A percentile compares a stretch with the other conserved stretches of the same genome.
These are phyloP conservation scores for Oreochromis tanganicae DNA, from an alignment of 2,113 vertebrate species.

Conservation along the genomic window DNA sequence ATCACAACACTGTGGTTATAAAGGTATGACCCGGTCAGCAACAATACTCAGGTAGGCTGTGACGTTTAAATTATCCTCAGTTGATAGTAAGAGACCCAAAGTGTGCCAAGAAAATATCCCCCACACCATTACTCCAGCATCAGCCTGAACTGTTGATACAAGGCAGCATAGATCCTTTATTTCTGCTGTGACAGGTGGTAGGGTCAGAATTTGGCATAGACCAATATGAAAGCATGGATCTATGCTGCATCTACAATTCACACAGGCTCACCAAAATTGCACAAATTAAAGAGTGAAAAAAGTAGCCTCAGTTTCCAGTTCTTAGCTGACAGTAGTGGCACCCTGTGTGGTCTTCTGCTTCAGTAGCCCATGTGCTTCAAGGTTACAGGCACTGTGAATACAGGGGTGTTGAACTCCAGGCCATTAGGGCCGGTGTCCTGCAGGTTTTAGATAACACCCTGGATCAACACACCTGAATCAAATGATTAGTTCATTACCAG, in stretches of 20 bases:
- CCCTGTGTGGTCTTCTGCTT: background rate
- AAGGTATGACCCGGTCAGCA: background rate
- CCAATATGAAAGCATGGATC: background rate
- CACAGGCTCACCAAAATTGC: no score
- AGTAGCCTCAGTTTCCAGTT: background rate
- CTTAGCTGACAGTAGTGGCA: background rate
- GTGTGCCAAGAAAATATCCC: background rate
- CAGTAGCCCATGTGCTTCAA: background rate
- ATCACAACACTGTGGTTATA: background rate
- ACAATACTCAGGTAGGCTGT: background rate
- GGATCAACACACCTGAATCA: no score
- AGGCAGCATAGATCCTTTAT: background rate
- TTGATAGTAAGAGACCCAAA: background rate
- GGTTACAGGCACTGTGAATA: background rate
- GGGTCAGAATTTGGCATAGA: rapidly evolving
- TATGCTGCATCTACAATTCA: no score
- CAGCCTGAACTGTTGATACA: background rate
- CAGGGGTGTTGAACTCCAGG: no score
- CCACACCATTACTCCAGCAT: rapidly evolving
- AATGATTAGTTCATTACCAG: no score
- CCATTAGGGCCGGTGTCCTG: no score
- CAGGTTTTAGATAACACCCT: no score
- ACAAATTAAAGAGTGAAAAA: no score
- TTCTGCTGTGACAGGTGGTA: background rate
- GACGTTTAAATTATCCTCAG: background rate